phyloP scores from a whole-genome alignment of 2,113 vertebrate genomes.

The Alosa alosa region DNA sequence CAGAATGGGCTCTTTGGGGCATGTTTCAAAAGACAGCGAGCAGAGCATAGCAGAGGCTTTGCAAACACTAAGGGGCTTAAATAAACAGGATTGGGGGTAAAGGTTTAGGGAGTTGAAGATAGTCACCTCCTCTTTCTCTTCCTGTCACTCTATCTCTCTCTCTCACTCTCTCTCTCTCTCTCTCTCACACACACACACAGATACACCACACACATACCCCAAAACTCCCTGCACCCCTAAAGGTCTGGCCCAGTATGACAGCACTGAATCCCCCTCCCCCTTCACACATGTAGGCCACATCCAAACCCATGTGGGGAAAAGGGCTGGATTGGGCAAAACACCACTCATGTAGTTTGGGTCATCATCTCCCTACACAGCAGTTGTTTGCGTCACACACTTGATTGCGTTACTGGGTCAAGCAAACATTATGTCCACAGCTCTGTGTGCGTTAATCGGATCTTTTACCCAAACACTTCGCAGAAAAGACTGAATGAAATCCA shows the following conservation, averaged over 20 bases:
- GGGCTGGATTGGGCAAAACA: background rate
- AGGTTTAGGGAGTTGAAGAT: background rate
- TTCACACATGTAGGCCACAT: background rate
- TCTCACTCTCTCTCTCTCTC: conserved; percentile 14
- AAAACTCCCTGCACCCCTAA: no score
- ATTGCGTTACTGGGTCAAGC: background rate
- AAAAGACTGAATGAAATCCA: background rate
- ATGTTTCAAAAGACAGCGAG: background rate
- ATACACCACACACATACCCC: background rate
- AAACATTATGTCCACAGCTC: background rate
- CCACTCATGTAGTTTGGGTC: background rate
- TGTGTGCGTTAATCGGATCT: background rate
- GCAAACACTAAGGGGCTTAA: background rate
- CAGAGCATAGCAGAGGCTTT: no score
- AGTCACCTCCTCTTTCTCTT: conserved; percentile 14
- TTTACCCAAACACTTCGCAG: background rate
- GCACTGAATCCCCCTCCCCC: no score
- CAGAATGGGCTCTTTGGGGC: background rate
- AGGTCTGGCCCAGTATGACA: no score
- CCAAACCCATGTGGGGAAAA: background rate
- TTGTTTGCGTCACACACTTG: background rate
- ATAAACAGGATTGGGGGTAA: background rate
- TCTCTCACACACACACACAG: background rate
- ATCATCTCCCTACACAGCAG: background rate
- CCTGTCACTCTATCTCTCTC: background rate